These are phyloP conservation scores for Protaetia brevitarsis DNA, from an alignment of 1,140 invertebrate species.

Conservation along the genomic window DNA sequence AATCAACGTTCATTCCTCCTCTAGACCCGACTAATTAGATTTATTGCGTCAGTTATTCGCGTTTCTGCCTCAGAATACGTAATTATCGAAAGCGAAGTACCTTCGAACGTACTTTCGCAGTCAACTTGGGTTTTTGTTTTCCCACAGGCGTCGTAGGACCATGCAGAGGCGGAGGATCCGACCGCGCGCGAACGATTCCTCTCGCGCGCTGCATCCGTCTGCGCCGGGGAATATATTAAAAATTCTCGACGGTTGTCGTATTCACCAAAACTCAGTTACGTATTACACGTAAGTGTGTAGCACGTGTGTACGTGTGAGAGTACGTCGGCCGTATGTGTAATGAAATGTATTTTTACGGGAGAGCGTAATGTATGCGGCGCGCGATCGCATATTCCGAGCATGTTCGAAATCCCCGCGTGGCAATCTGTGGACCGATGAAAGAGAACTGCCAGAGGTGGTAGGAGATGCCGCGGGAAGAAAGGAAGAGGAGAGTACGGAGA, in stretches of 20 bases:
- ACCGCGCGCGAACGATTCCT: no score
- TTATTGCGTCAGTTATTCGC: no score
- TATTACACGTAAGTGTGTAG: constrained; percentile 16
- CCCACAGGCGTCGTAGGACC: not conserved
- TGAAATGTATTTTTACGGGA: constrained; percentile 24
- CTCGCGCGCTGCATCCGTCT: not conserved
- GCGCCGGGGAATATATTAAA: constrained; percentile 9
- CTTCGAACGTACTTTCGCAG: not conserved
- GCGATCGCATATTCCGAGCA: constrained; percentile 19
- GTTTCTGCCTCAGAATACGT: no score
- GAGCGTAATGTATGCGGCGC: constrained; percentile 16
- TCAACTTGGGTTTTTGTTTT: not conserved
- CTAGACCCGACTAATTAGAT: no score
- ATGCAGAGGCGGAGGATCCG: no score
- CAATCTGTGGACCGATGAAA: constrained; percentile 20
- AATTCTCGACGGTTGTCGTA: not conserved
- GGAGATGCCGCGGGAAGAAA: no score
- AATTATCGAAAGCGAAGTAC: not conserved
- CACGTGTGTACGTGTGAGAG: no score
- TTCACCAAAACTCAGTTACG: constrained; percentile 16
- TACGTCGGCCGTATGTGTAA: constrained; percentile 7
- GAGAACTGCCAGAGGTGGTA: constrained; percentile 13
- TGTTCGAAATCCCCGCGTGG: constrained; percentile 23
- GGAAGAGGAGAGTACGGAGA: no score
- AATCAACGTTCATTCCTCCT: no score